Percentiles rank a stretch among this genome's conserved stretches.
Evolutionary conservation across 1,140 invertebrate species (phyloP).

Genomic region (Euwallacea fornicatus): DNA sequence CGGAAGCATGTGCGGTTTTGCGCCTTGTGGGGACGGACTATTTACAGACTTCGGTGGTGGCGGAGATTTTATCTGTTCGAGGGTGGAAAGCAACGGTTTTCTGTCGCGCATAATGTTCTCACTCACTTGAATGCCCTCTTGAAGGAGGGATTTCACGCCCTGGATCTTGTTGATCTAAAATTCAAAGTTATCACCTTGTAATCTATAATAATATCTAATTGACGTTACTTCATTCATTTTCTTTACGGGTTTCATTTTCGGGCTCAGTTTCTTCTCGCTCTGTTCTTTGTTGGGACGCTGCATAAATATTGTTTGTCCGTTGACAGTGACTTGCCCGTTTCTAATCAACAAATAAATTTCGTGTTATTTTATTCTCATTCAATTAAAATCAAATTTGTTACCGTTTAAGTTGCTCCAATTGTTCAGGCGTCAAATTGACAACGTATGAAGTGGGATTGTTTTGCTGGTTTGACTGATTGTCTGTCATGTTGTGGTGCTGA

Average conservation of each 20-base stretch:
- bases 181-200: background rate
- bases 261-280: slow-evolving; percentile 49
- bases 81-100: slow-evolving; percentile 18
- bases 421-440: slow-evolving; percentile 53
- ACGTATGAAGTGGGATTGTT: slow-evolving; percentile 51
- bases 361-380: background rate
- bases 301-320: slow-evolving; percentile 54
- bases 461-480: slow-evolving; percentile 36
- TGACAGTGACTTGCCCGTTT: slow-evolving; percentile 53
- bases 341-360: slow-evolving; percentile 6
- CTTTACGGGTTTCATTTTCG: slow-evolving; percentile 50
- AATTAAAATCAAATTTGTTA: slow-evolving; percentile 4
- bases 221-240: slow-evolving; percentile 39
- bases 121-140: slow-evolving; percentile 29
- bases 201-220: slow-evolving; percentile 6
- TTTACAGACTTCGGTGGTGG: slow-evolving; percentile 37
- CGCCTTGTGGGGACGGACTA: slow-evolving; percentile 34
- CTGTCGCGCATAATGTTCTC: slow-evolving; percentile 10
- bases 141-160: slow-evolving; percentile 37
- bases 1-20: slow-evolving; percentile 40
- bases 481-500: slow-evolving; percentile 37
- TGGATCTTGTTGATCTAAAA: slow-evolving; percentile 36
- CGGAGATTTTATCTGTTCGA: slow-evolving; percentile 32
- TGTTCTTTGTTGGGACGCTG: slow-evolving; percentile 48
- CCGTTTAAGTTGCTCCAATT: slow-evolving; percentile 52